A percentile compares a stretch with the other conserved stretches of the same genome.
Evolutionary conservation across 2,113 vertebrate genomes (phyloP).

Genomic region (Kobus ellipsiprymnus): DNA sequence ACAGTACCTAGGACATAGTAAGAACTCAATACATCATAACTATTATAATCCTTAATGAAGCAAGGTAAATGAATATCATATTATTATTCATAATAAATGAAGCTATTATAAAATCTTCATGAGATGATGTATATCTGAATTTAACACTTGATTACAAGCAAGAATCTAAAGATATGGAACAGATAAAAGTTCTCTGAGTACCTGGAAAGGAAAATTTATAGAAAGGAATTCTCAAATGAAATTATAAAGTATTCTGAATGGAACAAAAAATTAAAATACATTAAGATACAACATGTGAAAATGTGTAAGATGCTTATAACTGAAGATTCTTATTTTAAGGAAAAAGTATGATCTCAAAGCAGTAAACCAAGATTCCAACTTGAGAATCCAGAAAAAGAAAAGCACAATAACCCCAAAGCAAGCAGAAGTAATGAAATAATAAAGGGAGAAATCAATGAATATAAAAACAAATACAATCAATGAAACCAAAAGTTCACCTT

Average conservation of each 20-base stretch:
- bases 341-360: background rate
- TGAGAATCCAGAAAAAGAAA: background rate
- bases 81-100: background rate
- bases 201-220: background rate
- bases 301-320: background rate
- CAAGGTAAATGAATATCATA: background rate
- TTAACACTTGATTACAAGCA: background rate
- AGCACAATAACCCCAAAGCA: background rate
- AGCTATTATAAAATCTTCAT: background rate
- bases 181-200: background rate
- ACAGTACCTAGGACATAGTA: background rate
- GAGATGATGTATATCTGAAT: background rate
- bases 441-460: background rate
- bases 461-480: background rate
- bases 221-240: background rate
- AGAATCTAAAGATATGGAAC: background rate
- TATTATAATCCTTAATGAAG: background rate
- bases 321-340: background rate
- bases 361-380: background rate
- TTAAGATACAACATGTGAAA: background rate
- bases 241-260: background rate
- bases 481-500: background rate
- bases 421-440: slow-evolving; percentile 1
- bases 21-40: background rate
- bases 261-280: background rate